Evolutionary conservation across 1,140 invertebrate species (phyloP).

Genomic region (Tenebrio molitor): DNA sequence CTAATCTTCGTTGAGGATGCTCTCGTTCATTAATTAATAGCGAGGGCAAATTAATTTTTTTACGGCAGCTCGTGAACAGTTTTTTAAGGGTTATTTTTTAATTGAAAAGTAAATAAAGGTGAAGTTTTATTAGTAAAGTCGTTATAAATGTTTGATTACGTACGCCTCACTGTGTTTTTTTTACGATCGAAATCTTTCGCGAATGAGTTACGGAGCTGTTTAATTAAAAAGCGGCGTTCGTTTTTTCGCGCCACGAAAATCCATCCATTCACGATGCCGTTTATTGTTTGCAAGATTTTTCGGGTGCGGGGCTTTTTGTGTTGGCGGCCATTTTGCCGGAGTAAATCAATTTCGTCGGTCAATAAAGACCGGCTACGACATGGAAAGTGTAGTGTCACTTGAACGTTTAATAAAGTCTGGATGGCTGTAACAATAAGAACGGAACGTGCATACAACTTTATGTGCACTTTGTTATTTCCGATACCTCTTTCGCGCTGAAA

Average conservation of each 20-base stretch:
- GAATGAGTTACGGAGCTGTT: conserved; percentile 5
- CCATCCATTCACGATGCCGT: background rate
- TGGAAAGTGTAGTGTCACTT: conserved; percentile 11
- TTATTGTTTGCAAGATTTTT: no score
- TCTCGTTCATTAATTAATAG: conserved; percentile 33
- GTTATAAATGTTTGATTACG: conserved; percentile 35
- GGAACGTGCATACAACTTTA: conserved; percentile 36
- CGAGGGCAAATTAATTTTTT: conserved; percentile 32
- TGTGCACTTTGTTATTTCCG: conserved; percentile 28
- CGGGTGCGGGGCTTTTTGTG: no score
- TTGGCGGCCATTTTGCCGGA: background rate
- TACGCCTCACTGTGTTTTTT: conserved; percentile 9
- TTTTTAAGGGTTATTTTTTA: conserved; percentile 41
- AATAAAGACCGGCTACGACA: conserved; percentile 15
- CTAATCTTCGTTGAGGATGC: conserved; percentile 26
- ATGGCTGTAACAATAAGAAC: conserved; percentile 32
- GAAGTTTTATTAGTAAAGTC: conserved; percentile 28
- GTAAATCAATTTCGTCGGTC: conserved; percentile 15
- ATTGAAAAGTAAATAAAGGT: conserved; percentile 45
- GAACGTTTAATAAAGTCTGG: conserved; percentile 27
- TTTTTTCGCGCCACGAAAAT: background rate
- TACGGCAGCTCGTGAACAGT: conserved; percentile 3
- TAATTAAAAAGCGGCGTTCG: conserved; percentile 1
- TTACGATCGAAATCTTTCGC: conserved; percentile 31
- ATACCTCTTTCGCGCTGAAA: conserved; percentile 1